Conservation (phyloP, 2,888 invertebrate genomes). For the Hylaea fasciaria region DNA sequence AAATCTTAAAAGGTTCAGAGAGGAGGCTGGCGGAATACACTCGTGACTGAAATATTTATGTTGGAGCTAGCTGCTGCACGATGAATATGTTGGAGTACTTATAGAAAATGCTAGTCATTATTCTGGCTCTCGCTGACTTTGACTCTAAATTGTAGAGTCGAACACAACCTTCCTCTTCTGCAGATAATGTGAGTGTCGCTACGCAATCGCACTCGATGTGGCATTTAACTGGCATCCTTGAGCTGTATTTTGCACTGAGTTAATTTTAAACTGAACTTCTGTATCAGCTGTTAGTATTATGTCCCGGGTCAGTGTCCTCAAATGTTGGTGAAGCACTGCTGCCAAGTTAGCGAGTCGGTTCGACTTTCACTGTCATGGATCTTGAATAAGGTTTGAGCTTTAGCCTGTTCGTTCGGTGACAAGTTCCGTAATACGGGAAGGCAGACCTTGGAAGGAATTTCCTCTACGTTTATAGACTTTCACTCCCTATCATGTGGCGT, state of each 20-base stretch:
- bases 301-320: constrained; percentile 28
- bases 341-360: constrained; percentile 8
- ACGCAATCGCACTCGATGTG: constrained; percentile 28
- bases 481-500: no score
- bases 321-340: neutral
- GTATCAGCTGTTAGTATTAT: constrained; percentile 2
- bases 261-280: constrained; percentile 26
- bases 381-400: constrained; percentile 1
- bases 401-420: neutral
- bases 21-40: no score
- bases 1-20: no score
- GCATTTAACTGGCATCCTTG: constrained; percentile 30
- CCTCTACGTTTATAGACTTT: no score
- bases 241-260: constrained; percentile 28
- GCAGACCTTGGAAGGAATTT: no score
- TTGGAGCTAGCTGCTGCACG: no score
- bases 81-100: no score
- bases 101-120: neutral
- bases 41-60: no score
- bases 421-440: neutral
- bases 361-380: constrained; percentile 10
- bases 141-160: neutral
- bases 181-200: constrained; percentile 33
- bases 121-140: constrained; percentile 5
- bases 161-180: constrained; percentile 3